Base-by-base conservation (phyloP, 1,140 invertebrate species). In the Drosophila varians region DNA sequence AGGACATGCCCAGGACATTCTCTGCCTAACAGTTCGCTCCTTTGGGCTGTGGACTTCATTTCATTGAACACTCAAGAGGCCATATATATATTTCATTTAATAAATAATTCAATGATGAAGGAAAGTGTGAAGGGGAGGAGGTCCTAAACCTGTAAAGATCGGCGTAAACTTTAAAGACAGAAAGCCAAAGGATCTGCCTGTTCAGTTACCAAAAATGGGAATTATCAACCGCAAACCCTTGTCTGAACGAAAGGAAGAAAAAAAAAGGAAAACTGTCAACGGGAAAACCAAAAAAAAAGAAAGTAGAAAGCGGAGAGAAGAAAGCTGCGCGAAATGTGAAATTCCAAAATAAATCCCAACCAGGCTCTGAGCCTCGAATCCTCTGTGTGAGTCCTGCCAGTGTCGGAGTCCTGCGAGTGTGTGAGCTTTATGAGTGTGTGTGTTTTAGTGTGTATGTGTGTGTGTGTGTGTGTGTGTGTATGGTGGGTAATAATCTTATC, bases 401-500 rank as follows among this genome's bases (percentile, higher is more conserved):
- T 60, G 38, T 18, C n/a, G n/a, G n/a, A n/a, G 14, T 64, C 40
- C 65, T 57, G 38, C 8, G 14, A 26, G 42, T 43, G 28, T 40
- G 21, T n/a, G n/a, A 16, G 12, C 6, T 12, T 14, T 55, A 5
- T 28, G 31, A 25, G 16, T 42, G 34, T 34, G 34, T 34, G 46
- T 18, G 48, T 62, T 16, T 16, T 38, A 16, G 36, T 12, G 57
- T 9, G 57, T 9, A 23, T 25, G 16, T 18, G 58, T 55, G 58
- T 47, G 25, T 25, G 40, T 57, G 43, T 42, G 40, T 54, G 36
- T 42, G 60, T 47, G 54, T 68, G 45, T 43, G 64, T 62, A 53
- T 54, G 34, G 75, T 53, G 58, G 71, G 75, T 86, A 83, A 84
- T 84, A 84, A 84, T 84, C 79, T 86, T 84, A 84, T 84, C 80